Evolutionary conservation across 2,888 invertebrate species (phyloP), one percentile per base, ranked within the genome.

Genomic region (Bombyx huttoni): DNA sequence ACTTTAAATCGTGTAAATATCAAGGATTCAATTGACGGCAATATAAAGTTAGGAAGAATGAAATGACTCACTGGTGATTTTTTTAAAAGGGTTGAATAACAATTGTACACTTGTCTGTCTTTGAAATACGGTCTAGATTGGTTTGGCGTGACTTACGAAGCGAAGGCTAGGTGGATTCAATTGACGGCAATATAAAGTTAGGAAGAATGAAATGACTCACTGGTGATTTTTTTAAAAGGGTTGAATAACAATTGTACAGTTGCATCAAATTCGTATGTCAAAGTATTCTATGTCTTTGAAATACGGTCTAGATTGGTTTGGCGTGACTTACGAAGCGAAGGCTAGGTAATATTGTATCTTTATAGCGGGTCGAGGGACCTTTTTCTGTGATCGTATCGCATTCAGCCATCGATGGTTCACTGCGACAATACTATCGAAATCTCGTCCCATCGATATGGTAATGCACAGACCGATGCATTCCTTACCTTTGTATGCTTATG

Each of bases 401-500:
- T 68, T 62, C 67, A 75, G 72, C 75, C 75, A 75, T 75, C 78
- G 81, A 78, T 77, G 75, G 71, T 66, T 72, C 69, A 68, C 67
- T 72, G 78, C 78, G 78, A 82, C 84, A 83, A 80, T 78, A 67
- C 70, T 61, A 79, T 76, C 70, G 74, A 75, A 69, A 70, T 70
- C 65, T 65, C 52, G 65, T 69, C 63, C 70, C 72, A 80, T 78
- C 81, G 77, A 78, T 83, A 81, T 84, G 81, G 75, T 82, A 83
- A 84, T 82, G 69, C 69, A 67, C 66, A 60, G 63, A 56, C 57
- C 68, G 61, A 65, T 72, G 77, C 79, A 81, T 82, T 80, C 81
- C 78, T 68, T 62, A 70, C 73, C 79, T 78, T 82, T 83, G 83
- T 82, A 75, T 80, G 74, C 79, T 81, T 84, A 85, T 78, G 79